Evolutionary conservation across 1,140 invertebrate species (phyloP), one percentile per base, ranked within the genome.

Genomic region (Radopholus similis): DNA sequence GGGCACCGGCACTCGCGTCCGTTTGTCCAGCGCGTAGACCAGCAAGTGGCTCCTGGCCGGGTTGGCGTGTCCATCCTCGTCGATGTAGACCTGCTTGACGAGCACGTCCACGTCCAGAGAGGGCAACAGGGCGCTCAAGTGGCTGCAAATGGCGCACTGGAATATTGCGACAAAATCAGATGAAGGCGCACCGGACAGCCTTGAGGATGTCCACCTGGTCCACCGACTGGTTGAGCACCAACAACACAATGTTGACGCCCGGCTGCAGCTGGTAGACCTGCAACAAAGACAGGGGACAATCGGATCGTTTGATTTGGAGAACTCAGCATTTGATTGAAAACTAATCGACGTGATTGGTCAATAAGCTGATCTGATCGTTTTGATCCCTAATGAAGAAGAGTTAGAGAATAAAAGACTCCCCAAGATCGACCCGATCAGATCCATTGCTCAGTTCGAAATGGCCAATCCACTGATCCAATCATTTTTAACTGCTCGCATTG

Each of bases 11-110:
- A 58, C 28, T 4, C 56, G 32, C 15, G 76, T 75, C 37, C 63
- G 44, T 49, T 63, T 66, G 26, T 82, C 73, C 23, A 80, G 18
- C 15, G 76, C 76, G 59, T 78, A 78, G 28, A 82, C 71, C 35
- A 80, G 58, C 51, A 79, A 54, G 47, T 79, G 77, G 26, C 57
- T 65, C 21, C 64, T 63, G 18, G 34, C 40, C 0, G 54, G 42
- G 62, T 79, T 60, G n/a, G 77, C 68, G 2, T 71, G 72, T 1
- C 66, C 63, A 42, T 81, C 68, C 28, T 74, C 77, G 8, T 59
- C 66, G 5, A 78, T 68, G 54, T 42, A 77, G 4, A 74, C 63
- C 34, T 77, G 72, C 23, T 78, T 78, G 32, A 70, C 68, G 18
- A 78, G 77, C 4, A 78, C 65, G 6, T 66, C 21, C 11, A 47